These are phyloP conservation scores for Ceyx cyanopectus DNA, from an alignment of 2,113 vertebrate genomes.

Conservation along the genomic window DNA sequence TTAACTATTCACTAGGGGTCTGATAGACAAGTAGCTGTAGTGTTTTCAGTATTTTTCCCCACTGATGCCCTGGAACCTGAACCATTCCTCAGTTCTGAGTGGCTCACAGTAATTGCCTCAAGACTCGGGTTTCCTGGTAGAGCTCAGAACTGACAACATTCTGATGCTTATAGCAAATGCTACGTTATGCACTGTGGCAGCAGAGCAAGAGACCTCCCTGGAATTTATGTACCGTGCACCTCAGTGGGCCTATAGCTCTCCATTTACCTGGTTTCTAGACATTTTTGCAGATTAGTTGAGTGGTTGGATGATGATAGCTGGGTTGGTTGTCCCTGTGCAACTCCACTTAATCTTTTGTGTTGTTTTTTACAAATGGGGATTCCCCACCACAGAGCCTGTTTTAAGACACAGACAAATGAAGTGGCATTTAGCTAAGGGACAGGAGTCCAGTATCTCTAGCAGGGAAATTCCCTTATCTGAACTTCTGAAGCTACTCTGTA, in stretches of 20 bases:
- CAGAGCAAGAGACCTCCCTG: neutral
- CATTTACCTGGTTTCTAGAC: neutral
- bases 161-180: neutral
- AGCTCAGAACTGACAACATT: neutral
- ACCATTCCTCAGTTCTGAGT: accelerated
- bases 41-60: neutral
- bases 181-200: neutral
- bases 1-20: neutral
- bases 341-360: neutral
- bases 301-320: neutral
- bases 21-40: neutral
- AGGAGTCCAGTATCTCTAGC: neutral
- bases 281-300: neutral
- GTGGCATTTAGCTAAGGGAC: neutral
- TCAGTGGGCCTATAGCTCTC: neutral
- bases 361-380: neutral
- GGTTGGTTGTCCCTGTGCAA: neutral
- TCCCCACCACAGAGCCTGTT: neutral
- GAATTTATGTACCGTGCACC: neutral
- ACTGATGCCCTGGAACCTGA: neutral
- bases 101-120: neutral
- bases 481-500: neutral
- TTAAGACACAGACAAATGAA: neutral
- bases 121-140: neutral
- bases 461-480: neutral